Base-by-base conservation (phyloP, 2,797 vertebrate genomes). In the Cryptoprocta ferox region DNA sequence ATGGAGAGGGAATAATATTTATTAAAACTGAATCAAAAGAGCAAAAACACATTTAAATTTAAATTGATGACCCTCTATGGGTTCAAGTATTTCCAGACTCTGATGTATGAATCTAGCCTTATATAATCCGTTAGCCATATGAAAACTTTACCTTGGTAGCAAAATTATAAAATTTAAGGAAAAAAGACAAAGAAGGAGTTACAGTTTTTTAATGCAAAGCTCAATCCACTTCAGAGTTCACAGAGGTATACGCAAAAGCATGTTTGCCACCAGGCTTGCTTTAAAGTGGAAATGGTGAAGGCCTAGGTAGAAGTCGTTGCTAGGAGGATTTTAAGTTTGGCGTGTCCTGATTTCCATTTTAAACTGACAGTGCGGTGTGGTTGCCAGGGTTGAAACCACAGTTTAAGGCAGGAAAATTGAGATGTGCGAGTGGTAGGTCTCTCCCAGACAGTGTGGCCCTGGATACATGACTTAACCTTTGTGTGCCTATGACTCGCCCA, bases 291-390 rank as follows among this genome's bases (percentile, higher is more conserved):
- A 50, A 85, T 6, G 56, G 56, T 42, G 39, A 86, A 19, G 18
- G 42, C 84, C 68, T 30, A 26, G 48, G 68, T 86, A 91, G 83
- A 89, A 45, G 61, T n/a, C 1, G 0, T 96, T 50, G 73, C 80
- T 88, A 70, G 59, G 24, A 94, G 42, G 30, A 87, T 78, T 86
- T 81, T 37, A 92, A 71, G 59, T 81, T 73, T 61, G 66, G 39
- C 12, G 0, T n/a, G 26, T 81, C 56, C 89, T 88, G n/a, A 83
- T 97, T 95, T 97, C 87, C 84, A 68, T 95, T 87, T 89, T 83
- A 80, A 39, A 90, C 12, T 75, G 73, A 83, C 30, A 56, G 50
- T 13, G 3, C 53, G 32, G 10, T 45, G 13, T 75, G 71, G 32
- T 85, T 83, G 28, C 73, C 93, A 86, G 81, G 73, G 63, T 45